Conservation (phyloP, 2,113 vertebrate genomes). For the Myotis davidii region DNA sequence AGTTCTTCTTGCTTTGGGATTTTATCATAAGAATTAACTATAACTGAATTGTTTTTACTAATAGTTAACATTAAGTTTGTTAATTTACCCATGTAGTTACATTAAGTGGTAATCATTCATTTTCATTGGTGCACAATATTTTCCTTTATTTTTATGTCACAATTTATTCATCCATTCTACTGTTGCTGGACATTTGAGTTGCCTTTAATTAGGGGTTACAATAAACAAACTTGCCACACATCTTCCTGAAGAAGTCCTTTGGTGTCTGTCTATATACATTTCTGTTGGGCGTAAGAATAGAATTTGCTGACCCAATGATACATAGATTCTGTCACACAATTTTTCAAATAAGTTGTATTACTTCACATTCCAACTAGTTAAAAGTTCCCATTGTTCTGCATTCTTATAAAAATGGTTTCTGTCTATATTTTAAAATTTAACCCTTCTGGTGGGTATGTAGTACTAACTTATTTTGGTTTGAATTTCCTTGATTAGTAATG, state of each 20-base stretch:
- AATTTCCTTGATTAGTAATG: not conserved
- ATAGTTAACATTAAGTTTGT: not conserved
- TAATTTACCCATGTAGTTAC: not conserved
- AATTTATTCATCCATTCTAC: not conserved
- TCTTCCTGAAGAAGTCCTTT: constrained; percentile 1
- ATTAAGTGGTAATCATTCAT: not conserved
- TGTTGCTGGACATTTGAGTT: not conserved
- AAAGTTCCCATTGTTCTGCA: not conserved
- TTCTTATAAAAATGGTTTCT: not conserved
- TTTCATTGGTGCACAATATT: not conserved
- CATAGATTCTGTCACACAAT: not conserved
- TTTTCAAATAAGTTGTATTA: not conserved
- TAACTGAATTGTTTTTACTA: not conserved
- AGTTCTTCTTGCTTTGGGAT: not conserved
- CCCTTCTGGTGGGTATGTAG: not conserved
- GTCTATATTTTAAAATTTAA: not conserved
- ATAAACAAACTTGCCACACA: not conserved
- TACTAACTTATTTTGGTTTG: not conserved
- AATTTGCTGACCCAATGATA: not conserved
- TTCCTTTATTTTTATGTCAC: not conserved
- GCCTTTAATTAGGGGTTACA: not conserved
- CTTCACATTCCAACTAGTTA: not conserved
- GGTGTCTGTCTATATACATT: not conserved
- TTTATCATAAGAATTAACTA: not conserved
- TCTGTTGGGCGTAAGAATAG: not conserved